Base-by-base conservation (phyloP, 2,888 invertebrate species). In the Ischnus inquisitorius region DNA sequence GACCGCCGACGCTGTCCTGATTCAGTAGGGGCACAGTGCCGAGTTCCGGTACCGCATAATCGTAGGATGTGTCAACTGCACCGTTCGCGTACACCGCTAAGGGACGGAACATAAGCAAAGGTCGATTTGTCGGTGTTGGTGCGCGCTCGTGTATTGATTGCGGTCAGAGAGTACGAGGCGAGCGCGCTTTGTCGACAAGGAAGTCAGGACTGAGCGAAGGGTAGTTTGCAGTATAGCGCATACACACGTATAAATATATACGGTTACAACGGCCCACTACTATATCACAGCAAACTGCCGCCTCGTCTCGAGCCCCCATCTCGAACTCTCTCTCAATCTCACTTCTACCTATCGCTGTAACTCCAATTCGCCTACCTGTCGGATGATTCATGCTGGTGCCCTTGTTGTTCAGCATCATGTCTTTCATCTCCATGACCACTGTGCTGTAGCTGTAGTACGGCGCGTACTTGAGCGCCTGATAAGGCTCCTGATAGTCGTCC, bases 401-500 rank as follows among this genome's bases (percentile, higher is more conserved):
- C 88, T 93, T 94, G 90, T 93, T 93, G 91, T 95, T 95, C 85
- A 94, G 94, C 91, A 94, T 94, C 90, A 96, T 95, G 93, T 96
- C 96, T 93, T 96, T 95, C 96, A 96, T 96, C 94, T 97, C 96
- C 94, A 96, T 95, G 90, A 96, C 95, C 67, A 96, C 96, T 39
- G 96, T 96, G 92, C 96, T 96, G 94, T 96, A 97, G 91, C 96
- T 96, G 93, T 96, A 96, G 93, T 96, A 97, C 2, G 97, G 97
- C 14, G 96, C 96, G 91, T 96, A 96, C 92, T 96, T 96, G 87
- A 96, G 94, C 22, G 96, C 96, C 93, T 97, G 97, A 93, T 97
- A 97, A 54, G 97, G 97, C 94, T 97, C 97, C 91, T 97, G 97
- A 93, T 97, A 97, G 92, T 96, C 96, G 90, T 96, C 96, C 64